Evolutionary conservation across 2,797 vertebrate genomes (phyloP), one percentile per base, ranked within the genome.

Genomic region (Lagocephalus sceleratus): DNA sequence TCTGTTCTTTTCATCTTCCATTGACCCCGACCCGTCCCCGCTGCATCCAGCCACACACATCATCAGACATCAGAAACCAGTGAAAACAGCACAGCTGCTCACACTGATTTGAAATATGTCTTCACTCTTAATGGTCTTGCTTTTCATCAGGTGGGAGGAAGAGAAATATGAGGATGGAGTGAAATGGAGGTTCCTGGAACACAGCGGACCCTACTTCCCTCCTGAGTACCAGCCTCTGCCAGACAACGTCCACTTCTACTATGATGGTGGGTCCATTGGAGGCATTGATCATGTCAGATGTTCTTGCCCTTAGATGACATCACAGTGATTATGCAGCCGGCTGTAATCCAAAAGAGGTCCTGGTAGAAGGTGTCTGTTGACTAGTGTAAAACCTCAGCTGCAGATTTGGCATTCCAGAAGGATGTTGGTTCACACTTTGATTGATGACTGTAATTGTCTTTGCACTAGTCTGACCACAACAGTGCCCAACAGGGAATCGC

Each of bases 171-270:
- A 92, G 76, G 65, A 88, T 40, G 84, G 87, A 22, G 73, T 90
- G 26, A 91, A 88, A 57, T 87, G 88, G 90, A 92, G 86, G 81
- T 89, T 87, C 75, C 82, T 93, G 50, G 86, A 92, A 70, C 87
- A 90, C 61, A 76, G 65, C 47, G 82, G 85, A n/a, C 88, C 91
- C 1, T 87, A 73, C 63, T 92, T 92, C 1, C 69, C 86, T 16
- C 84, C 87, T 0, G 78, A 79, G 3, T 90, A 88, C 78, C 79
- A 85, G 68, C 77, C 75, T 1, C 57, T 91, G 42, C 88, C 90
- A 20, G 71, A 81, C 35, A 6, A 82, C 15, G 79, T 90, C 41
- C 73, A 70, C 60, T 91, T 93, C 70, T 84, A 75, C 83, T 90
- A 90, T 57, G 43, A 82, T 1, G 88, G 87, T 91, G 53, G 79